These are phyloP conservation scores for Planiliza haematocheilus DNA, from an alignment of 2,113 vertebrate species.

Conservation along the genomic window DNA sequence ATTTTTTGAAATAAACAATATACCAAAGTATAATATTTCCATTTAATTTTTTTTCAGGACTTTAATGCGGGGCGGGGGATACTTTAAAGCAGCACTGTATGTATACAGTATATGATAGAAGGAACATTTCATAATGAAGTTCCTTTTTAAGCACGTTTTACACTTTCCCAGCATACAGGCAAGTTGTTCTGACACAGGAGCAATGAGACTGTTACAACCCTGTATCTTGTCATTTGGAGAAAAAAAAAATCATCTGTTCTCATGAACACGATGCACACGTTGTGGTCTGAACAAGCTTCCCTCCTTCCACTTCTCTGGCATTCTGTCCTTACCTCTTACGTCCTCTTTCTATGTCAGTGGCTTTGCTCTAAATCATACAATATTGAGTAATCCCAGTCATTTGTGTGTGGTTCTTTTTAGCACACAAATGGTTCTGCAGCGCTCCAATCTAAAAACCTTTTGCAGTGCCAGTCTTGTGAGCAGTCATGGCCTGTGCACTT, in stretches of 20 bases:
- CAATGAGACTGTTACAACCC: neutral
- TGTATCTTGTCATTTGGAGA: neutral
- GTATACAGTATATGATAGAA: no score
- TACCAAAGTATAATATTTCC: no score
- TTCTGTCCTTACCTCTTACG: no score
- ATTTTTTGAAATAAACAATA: no score
- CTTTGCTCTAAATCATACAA: neutral
- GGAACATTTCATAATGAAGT: neutral
- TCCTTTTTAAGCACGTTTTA: no score
- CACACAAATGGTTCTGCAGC: neutral
- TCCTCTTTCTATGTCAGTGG: neutral
- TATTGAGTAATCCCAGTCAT: neutral
- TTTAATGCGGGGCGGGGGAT: no score
- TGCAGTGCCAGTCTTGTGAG: constrained; percentile 12
- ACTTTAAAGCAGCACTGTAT: no score
- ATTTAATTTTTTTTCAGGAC: no score
- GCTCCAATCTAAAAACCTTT: neutral
- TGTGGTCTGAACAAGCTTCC: neutral
- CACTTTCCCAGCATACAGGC: neutral
- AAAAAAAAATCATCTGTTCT: neutral
- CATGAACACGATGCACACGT: neutral
- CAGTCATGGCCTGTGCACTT: neutral
- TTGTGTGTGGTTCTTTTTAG: no score
- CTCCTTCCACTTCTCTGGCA: neutral
- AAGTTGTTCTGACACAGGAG: neutral